phyloP scores from a whole-genome alignment of 2,797 vertebrate genomes.

The Gorsachius magnificus region DNA sequence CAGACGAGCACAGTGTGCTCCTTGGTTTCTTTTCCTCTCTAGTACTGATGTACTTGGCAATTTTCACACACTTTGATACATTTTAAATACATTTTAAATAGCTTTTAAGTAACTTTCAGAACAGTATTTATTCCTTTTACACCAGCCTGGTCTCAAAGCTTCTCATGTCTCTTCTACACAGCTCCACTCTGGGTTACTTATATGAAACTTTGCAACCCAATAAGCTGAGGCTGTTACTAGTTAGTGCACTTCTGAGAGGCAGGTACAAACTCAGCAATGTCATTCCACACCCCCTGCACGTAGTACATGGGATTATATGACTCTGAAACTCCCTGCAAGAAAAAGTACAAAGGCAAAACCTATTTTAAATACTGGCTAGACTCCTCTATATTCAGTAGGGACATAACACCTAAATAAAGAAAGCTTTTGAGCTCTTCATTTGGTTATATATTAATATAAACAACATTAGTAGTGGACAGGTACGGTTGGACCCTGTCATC shows the following conservation, averaged over 20 bases:
- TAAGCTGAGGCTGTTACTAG: background rate
- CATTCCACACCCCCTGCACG: background rate
- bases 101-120: background rate
- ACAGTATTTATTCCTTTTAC: background rate
- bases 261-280: background rate
- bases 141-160: background rate
- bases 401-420: background rate
- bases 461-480: background rate
- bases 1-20: fast-evolving
- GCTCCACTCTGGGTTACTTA: background rate
- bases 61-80: background rate
- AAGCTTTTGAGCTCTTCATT: background rate
- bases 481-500: no score
- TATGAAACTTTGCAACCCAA: background rate
- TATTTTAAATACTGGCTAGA: background rate
- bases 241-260: background rate
- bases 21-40: background rate
- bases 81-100: background rate
- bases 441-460: background rate
- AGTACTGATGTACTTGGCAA: background rate
- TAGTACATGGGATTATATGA: fast-evolving
- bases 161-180: background rate
- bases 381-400: background rate
- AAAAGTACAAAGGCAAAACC: background rate
- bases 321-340: background rate